A percentile compares a stretch with the other conserved stretches of the same genome.
These are phyloP conservation scores for Periophthalmus modestus DNA, from an alignment of 2,113 vertebrate species.

Conservation along the genomic window DNA sequence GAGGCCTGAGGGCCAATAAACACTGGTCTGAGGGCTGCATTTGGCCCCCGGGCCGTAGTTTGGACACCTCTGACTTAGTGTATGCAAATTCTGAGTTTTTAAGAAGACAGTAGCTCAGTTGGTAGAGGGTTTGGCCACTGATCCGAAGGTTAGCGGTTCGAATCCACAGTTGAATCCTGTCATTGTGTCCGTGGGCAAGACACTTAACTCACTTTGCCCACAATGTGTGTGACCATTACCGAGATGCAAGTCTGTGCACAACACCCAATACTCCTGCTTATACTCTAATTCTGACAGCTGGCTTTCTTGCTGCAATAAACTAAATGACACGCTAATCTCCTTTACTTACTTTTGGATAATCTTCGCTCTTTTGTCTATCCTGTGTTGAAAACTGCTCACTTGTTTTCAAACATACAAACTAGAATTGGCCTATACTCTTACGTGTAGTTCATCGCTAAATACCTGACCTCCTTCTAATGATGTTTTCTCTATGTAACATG, in stretches of 20 bases:
- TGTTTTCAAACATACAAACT: too few species aligned
- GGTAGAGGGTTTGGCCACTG: too few species aligned
- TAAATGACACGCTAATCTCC: slow-evolving; percentile 30
- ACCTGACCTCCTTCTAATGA: slow-evolving; percentile 33
- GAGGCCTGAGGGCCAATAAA: too few species aligned
- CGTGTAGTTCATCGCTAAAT: slow-evolving; percentile 4
- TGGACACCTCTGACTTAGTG: too few species aligned
- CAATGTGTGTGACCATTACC: too few species aligned
- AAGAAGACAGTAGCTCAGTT: background rate
- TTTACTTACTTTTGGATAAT: background rate
- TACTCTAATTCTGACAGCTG: slow-evolving; percentile 32
- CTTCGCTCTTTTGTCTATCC: background rate
- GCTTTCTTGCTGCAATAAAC: slow-evolving; percentile 21
- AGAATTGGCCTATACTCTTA: background rate
- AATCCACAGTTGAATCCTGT: too few species aligned
- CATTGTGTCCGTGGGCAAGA: too few species aligned
- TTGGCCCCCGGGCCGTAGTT: too few species aligned
- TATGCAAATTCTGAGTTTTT: too few species aligned
- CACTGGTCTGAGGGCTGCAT: too few species aligned
- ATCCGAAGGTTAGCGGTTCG: too few species aligned
- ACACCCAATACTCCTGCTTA: slow-evolving; percentile 15
- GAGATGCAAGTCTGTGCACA: background rate
- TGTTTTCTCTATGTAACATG: slow-evolving; percentile 42
- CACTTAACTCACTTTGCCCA: too few species aligned
- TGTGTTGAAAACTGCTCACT: background rate